Evolutionary conservation across 2,888 invertebrate genomes (phyloP).

Genomic region (Ypsolopha scabrella): DNA sequence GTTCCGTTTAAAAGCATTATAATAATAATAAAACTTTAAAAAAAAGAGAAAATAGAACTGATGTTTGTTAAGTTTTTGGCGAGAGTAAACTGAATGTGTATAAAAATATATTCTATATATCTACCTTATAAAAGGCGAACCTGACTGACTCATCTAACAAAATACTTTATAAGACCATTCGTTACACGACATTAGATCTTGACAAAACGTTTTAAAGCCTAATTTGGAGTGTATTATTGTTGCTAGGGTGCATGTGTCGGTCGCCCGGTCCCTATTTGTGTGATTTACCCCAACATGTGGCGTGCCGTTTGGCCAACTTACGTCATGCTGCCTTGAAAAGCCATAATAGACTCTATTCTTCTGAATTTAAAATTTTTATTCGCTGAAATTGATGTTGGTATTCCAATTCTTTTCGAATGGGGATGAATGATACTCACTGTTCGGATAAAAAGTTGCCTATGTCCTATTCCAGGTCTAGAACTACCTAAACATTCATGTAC

Average conservation of each 20-base stretch:
- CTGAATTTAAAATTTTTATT: not conserved
- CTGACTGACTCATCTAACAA: no score
- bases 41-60: no score
- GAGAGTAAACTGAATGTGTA: no score
- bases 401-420: not conserved
- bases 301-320: slow-evolving; percentile 12
- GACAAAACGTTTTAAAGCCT: slow-evolving; percentile 10
- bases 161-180: slow-evolving; percentile 11
- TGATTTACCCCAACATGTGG: slow-evolving; percentile 62
- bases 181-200: slow-evolving; percentile 14
- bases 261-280: slow-evolving; percentile 49
- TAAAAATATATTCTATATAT: no score
- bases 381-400: not conserved
- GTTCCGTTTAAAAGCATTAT: no score
- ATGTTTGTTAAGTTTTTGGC: no score
- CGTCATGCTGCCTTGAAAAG: not conserved
- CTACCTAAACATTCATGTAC: no score
- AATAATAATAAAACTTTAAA: no score
- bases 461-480: no score
- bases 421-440: not conserved
- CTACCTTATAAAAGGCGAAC: no score
- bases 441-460: no score
- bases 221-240: not conserved
- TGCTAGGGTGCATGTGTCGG: slow-evolving; percentile 51
- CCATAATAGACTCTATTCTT: not conserved